Base-by-base conservation (phyloP, 1,140 invertebrate species). In the Panagrolaimus sp. region DNA sequence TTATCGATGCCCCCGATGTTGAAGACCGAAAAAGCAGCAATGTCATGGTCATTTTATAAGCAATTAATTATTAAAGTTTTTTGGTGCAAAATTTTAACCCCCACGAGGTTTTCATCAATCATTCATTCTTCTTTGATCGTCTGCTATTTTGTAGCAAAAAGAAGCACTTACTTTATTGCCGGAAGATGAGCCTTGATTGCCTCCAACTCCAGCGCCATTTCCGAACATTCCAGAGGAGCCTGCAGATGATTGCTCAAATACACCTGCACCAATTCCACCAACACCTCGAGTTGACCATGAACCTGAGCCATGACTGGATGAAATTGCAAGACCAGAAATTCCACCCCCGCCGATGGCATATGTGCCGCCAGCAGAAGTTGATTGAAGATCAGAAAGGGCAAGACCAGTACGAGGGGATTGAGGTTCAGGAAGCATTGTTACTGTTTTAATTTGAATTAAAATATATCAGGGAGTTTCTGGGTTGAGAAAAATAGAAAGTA, bases 371-470 rank as follows among this genome's bases (percentile, higher is more conserved):
- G 69, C 66, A 42, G 71, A 75, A 31, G 77, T 68, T 13, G 72
- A 74, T 51, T 77, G 75, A 5, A 77, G 47, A 44, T 77, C 75
- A 53, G 71, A 71, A 25, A 77, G 68, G 61, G 75, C 75, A 25
- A 77, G 67, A 16, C 77, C 75, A n/a, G 75, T 78, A 48, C 75
- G 75, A 20, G 75, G 75, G 11, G 72, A 74, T 66, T 75, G 75
- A 46, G 68, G 74, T 69, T 78, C 75, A 44, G 75, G 75, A 65
- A 77, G 75, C 74, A 77, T 77, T 43, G 5, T 64, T 9, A 9
- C n/a, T n/a, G n/a, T n/a, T n/a, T n/a, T n/a, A 7, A n/a, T 51
- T n/a, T 14, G 43, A 43, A 45, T 1, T 1, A 14, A 23, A 8
- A 61, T 1, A 25, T 14, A 5, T 62, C 5, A 47, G n/a, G n/a